Evolutionary conservation across 2,888 invertebrate genomes (phyloP).

Genomic region (Blastobasis adustella): DNA sequence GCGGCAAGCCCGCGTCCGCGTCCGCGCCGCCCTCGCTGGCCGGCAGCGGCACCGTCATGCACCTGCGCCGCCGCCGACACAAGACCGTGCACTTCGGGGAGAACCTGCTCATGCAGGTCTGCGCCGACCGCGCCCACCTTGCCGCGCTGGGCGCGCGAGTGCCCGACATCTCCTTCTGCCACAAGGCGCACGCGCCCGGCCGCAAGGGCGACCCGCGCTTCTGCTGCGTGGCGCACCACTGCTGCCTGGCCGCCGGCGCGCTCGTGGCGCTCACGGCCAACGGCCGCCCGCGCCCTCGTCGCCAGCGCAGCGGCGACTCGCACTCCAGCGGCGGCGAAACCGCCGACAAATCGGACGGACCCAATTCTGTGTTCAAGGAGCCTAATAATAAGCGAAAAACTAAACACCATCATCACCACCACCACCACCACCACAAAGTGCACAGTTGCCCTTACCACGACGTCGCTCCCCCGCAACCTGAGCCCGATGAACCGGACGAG

Average conservation of each 20-base stretch:
- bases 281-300: constrained; percentile 50
- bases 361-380: constrained; percentile 36
- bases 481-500: constrained; percentile 48
- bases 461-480: constrained; percentile 47
- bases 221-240: constrained; percentile 69
- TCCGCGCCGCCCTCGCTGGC: constrained; percentile 74
- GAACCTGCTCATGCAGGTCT: constrained; percentile 83
- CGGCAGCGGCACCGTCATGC: constrained; percentile 69
- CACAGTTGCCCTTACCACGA: constrained; percentile 66
- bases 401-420: constrained; percentile 59
- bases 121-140: constrained; percentile 78
- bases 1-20: constrained; percentile 67
- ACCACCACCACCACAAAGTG: constrained; percentile 58
- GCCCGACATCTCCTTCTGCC: constrained; percentile 67
- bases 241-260: constrained; percentile 62
- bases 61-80: constrained; percentile 81
- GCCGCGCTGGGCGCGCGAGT: constrained; percentile 65
- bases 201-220: constrained; percentile 59
- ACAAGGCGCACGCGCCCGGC: constrained; percentile 60
- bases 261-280: constrained; percentile 53
- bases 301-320: constrained; percentile 62
- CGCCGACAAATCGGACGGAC: constrained; percentile 51
- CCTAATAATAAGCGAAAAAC: constrained; percentile 38
- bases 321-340: constrained; percentile 68
- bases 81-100: constrained; percentile 88